Evolutionary conservation across 2,888 invertebrate genomes (phyloP).

Genomic region (Cryptocephalus primarius): DNA sequence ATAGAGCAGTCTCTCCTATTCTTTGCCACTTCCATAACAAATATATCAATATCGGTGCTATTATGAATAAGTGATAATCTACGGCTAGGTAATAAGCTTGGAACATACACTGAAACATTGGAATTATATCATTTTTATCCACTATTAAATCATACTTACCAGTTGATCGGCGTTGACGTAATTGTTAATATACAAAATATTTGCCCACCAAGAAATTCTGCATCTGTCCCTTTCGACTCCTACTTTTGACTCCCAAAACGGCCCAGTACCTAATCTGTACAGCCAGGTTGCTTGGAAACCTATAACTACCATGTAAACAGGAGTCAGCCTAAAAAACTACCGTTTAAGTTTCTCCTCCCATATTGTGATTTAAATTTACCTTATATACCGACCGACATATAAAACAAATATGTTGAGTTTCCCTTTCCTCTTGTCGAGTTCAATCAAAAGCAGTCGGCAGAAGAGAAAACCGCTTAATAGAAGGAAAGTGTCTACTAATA

Average conservation of each 20-base stretch:
- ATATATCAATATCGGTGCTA: slow-evolving; percentile 56
- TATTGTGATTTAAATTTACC: slow-evolving; percentile 36
- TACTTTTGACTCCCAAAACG: slow-evolving; percentile 57
- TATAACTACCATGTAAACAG: slow-evolving; percentile 61
- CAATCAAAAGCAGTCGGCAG: slow-evolving; percentile 52
- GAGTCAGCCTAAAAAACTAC: slow-evolving; percentile 50
- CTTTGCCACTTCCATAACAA: slow-evolving; percentile 54
- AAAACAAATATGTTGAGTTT: slow-evolving; percentile 50
- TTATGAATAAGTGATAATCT: slow-evolving; percentile 38
- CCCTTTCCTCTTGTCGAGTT: slow-evolving; percentile 55
- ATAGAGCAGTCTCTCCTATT: slow-evolving; percentile 45
- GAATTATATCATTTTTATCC: background rate
- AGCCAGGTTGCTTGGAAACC: slow-evolving; percentile 64
- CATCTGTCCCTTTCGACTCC: slow-evolving; percentile 48
- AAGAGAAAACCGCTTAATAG: slow-evolving; percentile 61
- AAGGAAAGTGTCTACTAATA: slow-evolving; percentile 64
- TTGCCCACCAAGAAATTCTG: slow-evolving; percentile 60
- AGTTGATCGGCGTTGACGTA: slow-evolving; percentile 54
- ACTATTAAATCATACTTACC: slow-evolving; percentile 32
- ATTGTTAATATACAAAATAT: slow-evolving; percentile 63
- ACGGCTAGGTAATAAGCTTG: slow-evolving; percentile 57
- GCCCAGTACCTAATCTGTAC: slow-evolving; percentile 58
- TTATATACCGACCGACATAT: slow-evolving; percentile 55
- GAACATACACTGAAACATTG: slow-evolving; percentile 53
- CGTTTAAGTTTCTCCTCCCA: no score